phyloP scores from a whole-genome alignment of 2,888 invertebrate species.

The Laspeyria flexula region DNA sequence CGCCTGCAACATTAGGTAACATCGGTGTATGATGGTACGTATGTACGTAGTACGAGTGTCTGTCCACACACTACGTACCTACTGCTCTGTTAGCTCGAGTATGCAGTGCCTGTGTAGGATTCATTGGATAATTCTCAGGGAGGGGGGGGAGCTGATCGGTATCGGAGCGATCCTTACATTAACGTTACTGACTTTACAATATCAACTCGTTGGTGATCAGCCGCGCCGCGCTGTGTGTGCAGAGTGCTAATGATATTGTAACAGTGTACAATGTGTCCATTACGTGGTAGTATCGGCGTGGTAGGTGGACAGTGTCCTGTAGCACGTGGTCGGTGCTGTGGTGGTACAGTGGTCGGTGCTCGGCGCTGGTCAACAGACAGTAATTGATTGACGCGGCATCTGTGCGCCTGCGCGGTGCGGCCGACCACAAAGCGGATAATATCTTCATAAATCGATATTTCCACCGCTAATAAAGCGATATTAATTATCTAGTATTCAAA shows the following conservation, averaged over 20 bases:
- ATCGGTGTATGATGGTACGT: too few species aligned
- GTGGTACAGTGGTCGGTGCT: conserved; percentile 3
- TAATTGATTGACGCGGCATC: conserved; percentile 52
- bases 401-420: conserved; percentile 47
- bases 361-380: conserved; percentile 33
- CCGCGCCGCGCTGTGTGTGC: neutral
- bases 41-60: too few species aligned
- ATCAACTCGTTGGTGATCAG: too few species aligned
- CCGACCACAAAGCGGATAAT: conserved; percentile 74
- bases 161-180: conserved; percentile 11
- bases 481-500: conserved; percentile 86
- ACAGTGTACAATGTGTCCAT: conserved; percentile 24
- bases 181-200: too few species aligned
- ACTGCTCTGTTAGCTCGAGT: too few species aligned
- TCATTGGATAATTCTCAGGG: too few species aligned
- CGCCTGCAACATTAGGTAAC: too few species aligned
- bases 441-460: conserved; percentile 82
- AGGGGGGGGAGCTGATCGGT: conserved; percentile 2
- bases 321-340: neutral
- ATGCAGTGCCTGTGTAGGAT: too few species aligned
- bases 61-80: too few species aligned
- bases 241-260: conserved; percentile 21
- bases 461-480: conserved; percentile 83
- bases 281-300: conserved; percentile 19
- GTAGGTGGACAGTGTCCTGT: conserved; percentile 1